These are phyloP conservation scores for Melieria crassipennis DNA, from an alignment of 2,888 invertebrate species.

Conservation along the genomic window DNA sequence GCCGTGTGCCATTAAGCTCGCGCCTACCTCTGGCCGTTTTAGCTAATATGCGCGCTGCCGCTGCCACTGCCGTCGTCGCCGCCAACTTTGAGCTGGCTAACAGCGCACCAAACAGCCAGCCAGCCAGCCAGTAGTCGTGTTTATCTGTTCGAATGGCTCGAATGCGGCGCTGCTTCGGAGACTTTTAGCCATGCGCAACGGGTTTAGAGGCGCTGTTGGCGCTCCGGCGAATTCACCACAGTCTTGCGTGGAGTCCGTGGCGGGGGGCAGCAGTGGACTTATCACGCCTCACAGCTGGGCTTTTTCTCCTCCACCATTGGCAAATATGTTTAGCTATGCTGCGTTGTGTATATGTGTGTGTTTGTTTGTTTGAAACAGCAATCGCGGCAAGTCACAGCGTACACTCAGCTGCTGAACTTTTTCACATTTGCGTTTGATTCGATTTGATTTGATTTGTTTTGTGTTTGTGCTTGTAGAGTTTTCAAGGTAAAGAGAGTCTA, in stretches of 20 bases:
- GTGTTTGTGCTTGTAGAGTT: constrained; percentile 14
- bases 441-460: no score
- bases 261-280: no score
- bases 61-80: constrained; percentile 4
- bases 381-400: no score
- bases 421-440: no score
- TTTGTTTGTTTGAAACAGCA: no score
- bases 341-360: not conserved
- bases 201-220: constrained; percentile 3
- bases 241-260: no score
- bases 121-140: not conserved
- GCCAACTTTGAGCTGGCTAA: not conserved
- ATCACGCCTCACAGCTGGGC: not conserved
- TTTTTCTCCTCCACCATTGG: not conserved
- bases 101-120: constrained; percentile 12
- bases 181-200: constrained; percentile 32
- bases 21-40: constrained; percentile 23
- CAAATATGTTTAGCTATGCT: not conserved
- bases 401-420: no score
- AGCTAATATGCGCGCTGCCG: constrained; percentile 9
- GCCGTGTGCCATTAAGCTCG: constrained; percentile 37
- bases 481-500: constrained; percentile 44
- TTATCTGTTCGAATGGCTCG: not conserved
- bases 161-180: constrained; percentile 18
- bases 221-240: no score